Percentiles rank a stretch among this genome's conserved stretches.
These are phyloP conservation scores for Neogobius melanostomus DNA, from an alignment of 2,113 vertebrate genomes.

Conservation along the genomic window DNA sequence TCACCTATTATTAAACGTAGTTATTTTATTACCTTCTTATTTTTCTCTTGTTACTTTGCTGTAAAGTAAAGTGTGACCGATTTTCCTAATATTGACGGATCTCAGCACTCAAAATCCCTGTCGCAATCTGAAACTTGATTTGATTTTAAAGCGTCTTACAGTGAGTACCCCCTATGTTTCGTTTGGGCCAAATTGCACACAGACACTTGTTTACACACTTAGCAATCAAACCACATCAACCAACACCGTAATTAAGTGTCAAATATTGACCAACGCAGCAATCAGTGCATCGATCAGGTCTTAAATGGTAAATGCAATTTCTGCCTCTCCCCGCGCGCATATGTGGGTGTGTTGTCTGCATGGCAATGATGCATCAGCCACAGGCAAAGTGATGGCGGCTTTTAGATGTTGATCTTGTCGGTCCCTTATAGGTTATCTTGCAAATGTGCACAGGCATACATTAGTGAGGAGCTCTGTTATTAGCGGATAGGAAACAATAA, in stretches of 20 bases:
- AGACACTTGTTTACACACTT: conserved; percentile 18
- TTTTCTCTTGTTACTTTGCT: no score
- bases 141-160: neutral
- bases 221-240: conserved; percentile 17
- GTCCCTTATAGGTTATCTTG: conserved; percentile 21
- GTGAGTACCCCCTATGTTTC: conserved; percentile 6
- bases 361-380: conserved; percentile 19
- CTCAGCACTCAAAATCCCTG: no score
- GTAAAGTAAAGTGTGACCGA: no score
- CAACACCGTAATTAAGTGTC: conserved; percentile 45
- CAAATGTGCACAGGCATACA: conserved; percentile 11
- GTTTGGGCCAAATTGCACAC: conserved; percentile 7
- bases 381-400: conserved; percentile 13
- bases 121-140: no score
- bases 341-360: conserved; percentile 8
- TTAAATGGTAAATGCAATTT: conserved; percentile 41
- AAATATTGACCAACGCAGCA: conserved; percentile 45
- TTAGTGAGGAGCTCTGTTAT: conserved; percentile 25
- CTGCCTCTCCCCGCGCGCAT: conserved; percentile 7
- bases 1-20: no score
- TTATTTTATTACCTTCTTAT: no score
- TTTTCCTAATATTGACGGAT: no score
- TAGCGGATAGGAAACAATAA: conserved; percentile 38
- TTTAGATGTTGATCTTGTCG: conserved; percentile 34
- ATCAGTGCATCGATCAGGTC: conserved; percentile 34